Conservation (phyloP, 2,797 vertebrate species). For the Sebastes trivittatus region DNA sequence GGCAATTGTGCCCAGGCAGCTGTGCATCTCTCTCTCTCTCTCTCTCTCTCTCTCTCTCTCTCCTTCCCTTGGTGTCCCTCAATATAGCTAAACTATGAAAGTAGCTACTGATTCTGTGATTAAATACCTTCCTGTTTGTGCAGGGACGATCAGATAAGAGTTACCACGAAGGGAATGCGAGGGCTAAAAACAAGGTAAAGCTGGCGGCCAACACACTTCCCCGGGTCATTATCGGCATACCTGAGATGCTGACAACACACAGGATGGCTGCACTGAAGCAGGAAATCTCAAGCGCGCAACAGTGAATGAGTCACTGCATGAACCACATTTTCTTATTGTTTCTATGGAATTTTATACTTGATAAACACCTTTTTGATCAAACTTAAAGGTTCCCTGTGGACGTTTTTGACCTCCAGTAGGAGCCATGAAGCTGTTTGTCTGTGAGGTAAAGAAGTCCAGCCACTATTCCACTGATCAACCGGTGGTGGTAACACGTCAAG, state of each 20-base stretch:
- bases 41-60: not conserved
- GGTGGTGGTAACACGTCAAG: not conserved
- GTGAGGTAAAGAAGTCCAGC: not conserved
- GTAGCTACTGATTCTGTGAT: slow-evolving; percentile 51
- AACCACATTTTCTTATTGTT: not conserved
- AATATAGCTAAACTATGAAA: slow-evolving; percentile 45
- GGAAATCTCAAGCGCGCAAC: not conserved
- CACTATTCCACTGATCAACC: not conserved
- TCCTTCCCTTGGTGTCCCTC: not conserved
- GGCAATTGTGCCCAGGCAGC: slow-evolving; percentile 58
- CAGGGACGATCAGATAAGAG: slow-evolving; percentile 48
- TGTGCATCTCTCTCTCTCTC: slow-evolving; percentile 42
- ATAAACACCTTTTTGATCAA: not conserved
- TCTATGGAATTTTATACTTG: not conserved
- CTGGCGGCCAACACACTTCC: slow-evolving; percentile 27
- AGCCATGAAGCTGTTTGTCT: not conserved
- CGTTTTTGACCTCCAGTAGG: not conserved
- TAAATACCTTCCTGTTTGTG: slow-evolving; percentile 63
- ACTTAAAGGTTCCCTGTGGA: not conserved
- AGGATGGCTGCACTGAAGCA: slow-evolving; percentile 1
- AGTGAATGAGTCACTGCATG: not conserved
- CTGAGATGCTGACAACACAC: slow-evolving; percentile 33
- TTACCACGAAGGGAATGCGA: slow-evolving; percentile 21
- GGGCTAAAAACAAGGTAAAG: slow-evolving; percentile 42
- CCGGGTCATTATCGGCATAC: slow-evolving; percentile 39